A percentile compares a stretch with the other conserved stretches of the same genome.
These are phyloP conservation scores for Rhineura floridana DNA, from an alignment of 2,113 vertebrate species.

Conservation along the genomic window DNA sequence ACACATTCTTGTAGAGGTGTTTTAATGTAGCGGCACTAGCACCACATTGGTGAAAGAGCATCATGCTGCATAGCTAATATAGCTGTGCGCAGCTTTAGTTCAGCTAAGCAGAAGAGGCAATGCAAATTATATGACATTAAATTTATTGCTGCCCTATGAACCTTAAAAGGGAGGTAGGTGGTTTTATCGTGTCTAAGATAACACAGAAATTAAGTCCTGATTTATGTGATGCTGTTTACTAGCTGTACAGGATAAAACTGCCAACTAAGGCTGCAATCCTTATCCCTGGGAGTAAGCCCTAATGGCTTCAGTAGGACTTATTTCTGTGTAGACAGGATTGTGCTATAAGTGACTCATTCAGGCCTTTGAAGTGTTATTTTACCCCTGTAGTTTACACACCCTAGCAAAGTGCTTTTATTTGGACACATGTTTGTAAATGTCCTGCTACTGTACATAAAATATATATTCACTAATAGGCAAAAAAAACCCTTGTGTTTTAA, in stretches of 20 bases:
- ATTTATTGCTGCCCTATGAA: not conserved
- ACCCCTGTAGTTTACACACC: not conserved
- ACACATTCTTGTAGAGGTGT: not conserved
- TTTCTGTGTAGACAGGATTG: too few relatives aligned
- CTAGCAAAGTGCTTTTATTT: not conserved
- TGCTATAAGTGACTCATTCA: not conserved
- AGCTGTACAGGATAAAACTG: conserved; percentile 43
- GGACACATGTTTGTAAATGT: not conserved
- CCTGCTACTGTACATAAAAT: not conserved
- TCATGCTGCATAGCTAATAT: conserved; percentile 19
- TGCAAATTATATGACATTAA: conserved; percentile 13
- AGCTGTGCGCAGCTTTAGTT: conserved; percentile 6
- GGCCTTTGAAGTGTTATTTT: conserved; percentile 1
- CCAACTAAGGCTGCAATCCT: conserved; percentile 8
- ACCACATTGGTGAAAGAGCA: conserved; percentile 49
- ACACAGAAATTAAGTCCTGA: conserved; percentile 29
- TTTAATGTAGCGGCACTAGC: not conserved
- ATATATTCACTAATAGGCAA: too few relatives aligned
- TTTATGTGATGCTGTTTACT: conserved; percentile 46
- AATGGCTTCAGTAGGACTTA: too few relatives aligned
- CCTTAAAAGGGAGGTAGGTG: conserved; percentile 33
- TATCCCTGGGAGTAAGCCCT: not conserved
- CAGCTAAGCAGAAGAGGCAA: conserved; percentile 14
- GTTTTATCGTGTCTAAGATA: conserved; percentile 11
- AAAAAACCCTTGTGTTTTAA: too few relatives aligned